These are phyloP conservation scores for Oceanodroma tethys DNA, from an alignment of 2,113 vertebrate genomes.

Conservation along the genomic window DNA sequence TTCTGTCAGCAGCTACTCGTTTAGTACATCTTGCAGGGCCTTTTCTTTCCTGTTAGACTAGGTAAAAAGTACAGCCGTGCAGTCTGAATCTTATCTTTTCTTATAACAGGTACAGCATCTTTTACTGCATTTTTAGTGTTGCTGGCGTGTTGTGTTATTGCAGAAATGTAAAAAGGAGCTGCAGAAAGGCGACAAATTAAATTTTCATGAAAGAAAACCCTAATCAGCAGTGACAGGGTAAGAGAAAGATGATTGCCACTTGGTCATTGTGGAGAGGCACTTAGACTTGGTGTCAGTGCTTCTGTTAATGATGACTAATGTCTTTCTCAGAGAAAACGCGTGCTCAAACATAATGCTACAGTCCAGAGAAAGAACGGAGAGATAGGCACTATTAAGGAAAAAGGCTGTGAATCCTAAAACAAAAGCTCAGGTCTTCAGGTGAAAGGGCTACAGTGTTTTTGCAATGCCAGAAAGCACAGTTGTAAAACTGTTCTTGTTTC, in stretches of 20 bases:
- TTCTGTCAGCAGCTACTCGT: not conserved
- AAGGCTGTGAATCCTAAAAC: conserved; percentile 44
- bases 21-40: not conserved
- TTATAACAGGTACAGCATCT: not conserved
- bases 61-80: not conserved
- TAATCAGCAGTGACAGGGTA: conserved; percentile 88
- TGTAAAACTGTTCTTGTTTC: not conserved
- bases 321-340: conserved; percentile 79
- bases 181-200: conserved; percentile 72
- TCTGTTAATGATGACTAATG: conserved; percentile 97
- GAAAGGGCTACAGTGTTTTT: not conserved
- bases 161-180: conserved; percentile 52
- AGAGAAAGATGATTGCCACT: conserved; percentile 87
- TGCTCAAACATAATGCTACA: conserved; percentile 69
- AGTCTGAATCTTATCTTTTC: not conserved
- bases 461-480: not conserved
- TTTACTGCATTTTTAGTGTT: conserved; percentile 23
- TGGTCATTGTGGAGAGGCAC: conserved; percentile 88
- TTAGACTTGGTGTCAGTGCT: conserved; percentile 88
- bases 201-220: conserved; percentile 80
- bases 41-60: not conserved
- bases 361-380: conserved; percentile 5
- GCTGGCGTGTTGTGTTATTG: conserved; percentile 37
- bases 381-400: not conserved
- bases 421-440: conserved; percentile 48